A percentile compares a stretch with the other conserved stretches of the same genome.
phyloP scores from a whole-genome alignment of 2,888 invertebrate species.

The Tanaodytes sp. region DNA sequence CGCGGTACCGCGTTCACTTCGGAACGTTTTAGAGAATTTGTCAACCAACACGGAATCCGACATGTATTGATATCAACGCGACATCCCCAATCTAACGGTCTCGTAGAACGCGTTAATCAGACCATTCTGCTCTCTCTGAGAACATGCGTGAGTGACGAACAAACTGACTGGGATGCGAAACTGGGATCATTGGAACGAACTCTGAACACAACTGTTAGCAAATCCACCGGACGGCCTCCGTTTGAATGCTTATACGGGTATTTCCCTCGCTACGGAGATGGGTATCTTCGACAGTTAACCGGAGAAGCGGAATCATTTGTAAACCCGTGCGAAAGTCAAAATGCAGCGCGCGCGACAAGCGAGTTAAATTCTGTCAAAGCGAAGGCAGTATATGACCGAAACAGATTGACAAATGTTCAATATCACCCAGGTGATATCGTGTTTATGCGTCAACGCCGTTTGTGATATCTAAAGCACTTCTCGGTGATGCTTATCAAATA shows the following conservation, averaged over 20 bases:
- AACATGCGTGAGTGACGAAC: not conserved
- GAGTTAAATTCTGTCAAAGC: not conserved
- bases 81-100: conserved; percentile 23
- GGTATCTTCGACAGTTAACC: too few relatives aligned
- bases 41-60: conserved; percentile 22
- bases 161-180: not conserved
- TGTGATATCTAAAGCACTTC: not conserved
- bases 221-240: conserved; percentile 5
- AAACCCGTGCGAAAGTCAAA: too few relatives aligned
- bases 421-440: conserved; percentile 3
- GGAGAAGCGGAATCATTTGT: too few relatives aligned
- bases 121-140: conserved; percentile 3
- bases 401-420: conserved; percentile 4
- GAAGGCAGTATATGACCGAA: not conserved
- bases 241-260: conserved; percentile 23
- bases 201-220: conserved; percentile 10
- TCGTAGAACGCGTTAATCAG: conserved; percentile 1
- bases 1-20: conserved; percentile 50
- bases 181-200: conserved; percentile 10
- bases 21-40: conserved; percentile 37
- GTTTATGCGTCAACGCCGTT: not conserved
- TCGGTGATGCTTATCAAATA: not conserved
- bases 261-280: conserved; percentile 19
- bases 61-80: conserved; percentile 15
- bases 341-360: too few relatives aligned